These are phyloP conservation scores for Danionella dracula DNA, from an alignment of 2,797 vertebrate species.

Conservation along the genomic window DNA sequence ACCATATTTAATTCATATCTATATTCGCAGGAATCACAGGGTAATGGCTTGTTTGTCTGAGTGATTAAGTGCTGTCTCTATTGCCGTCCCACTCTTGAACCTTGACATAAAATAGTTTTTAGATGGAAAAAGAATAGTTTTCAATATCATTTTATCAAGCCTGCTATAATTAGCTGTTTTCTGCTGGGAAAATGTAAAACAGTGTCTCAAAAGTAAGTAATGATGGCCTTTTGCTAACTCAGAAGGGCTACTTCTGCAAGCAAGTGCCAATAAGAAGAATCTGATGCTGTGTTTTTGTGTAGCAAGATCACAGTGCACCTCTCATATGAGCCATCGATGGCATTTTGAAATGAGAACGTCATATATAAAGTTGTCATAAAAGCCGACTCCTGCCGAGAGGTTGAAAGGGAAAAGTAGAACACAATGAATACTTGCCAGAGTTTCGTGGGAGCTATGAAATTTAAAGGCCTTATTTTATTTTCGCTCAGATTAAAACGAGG, in stretches of 20 bases:
- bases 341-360: conserved; percentile 80
- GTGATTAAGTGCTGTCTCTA: conserved; percentile 67
- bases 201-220: conserved; percentile 42
- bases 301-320: conserved; percentile 71
- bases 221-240: conserved; percentile 39
- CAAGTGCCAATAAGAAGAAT: conserved; percentile 75
- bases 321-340: conserved; percentile 81
- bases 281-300: conserved; percentile 75
- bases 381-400: conserved; percentile 74
- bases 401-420: conserved; percentile 71
- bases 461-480: conserved; percentile 75
- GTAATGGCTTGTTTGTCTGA: conserved; percentile 72
- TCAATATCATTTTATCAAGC: conserved; percentile 40
- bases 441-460: conserved; percentile 76
- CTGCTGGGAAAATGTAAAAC: conserved; percentile 37
- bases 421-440: conserved; percentile 73
- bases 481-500: conserved; percentile 75
- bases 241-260: conserved; percentile 55
- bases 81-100: conserved; percentile 66
- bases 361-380: conserved; percentile 80
- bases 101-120: conserved; percentile 53
- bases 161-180: conserved; percentile 53
- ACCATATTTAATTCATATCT: conserved; percentile 65
- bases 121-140: neutral
- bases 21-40: conserved; percentile 61